phyloP scores from a whole-genome alignment of 2,888 invertebrate species.

The Gasteruption jaculator region DNA sequence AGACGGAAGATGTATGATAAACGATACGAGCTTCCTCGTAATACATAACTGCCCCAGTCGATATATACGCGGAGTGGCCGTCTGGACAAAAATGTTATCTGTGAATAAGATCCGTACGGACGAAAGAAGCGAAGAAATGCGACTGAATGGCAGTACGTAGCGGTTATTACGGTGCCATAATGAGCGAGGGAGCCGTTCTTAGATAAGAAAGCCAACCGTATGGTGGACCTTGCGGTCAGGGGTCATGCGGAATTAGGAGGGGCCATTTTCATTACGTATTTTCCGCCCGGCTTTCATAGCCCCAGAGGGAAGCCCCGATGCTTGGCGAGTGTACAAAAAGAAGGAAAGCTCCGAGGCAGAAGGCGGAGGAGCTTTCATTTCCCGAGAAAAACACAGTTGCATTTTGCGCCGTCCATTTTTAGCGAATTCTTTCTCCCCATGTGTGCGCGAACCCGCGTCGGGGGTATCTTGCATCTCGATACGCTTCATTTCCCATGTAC shows the following conservation, averaged over 20 bases:
- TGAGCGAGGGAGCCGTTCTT: slow-evolving; percentile 36
- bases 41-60: slow-evolving; percentile 12
- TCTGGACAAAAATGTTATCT: slow-evolving; percentile 10
- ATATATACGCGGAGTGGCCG: neutral
- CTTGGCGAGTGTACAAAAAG: too few relatives aligned
- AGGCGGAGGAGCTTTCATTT: too few relatives aligned
- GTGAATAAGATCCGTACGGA: slow-evolving; percentile 20
- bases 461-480: too few relatives aligned
- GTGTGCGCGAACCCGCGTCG: neutral
- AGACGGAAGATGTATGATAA: slow-evolving; percentile 31
- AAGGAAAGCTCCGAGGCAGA: too few relatives aligned
- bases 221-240: slow-evolving; percentile 35
- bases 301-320: too few relatives aligned
- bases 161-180: slow-evolving; percentile 40
- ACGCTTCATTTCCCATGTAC: too few relatives aligned
- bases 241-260: slow-evolving; percentile 41
- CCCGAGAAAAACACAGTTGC: too few relatives aligned
- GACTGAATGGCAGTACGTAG: slow-evolving; percentile 11
- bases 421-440: too few relatives aligned
- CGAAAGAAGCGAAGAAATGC: slow-evolving; percentile 9
- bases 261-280: slow-evolving; percentile 43
- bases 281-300: slow-evolving; percentile 18
- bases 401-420: too few relatives aligned
- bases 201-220: slow-evolving; percentile 34
- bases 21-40: slow-evolving; percentile 23